Conservation (phyloP, 2,797 vertebrate species). For the Xerus rutilus region DNA sequence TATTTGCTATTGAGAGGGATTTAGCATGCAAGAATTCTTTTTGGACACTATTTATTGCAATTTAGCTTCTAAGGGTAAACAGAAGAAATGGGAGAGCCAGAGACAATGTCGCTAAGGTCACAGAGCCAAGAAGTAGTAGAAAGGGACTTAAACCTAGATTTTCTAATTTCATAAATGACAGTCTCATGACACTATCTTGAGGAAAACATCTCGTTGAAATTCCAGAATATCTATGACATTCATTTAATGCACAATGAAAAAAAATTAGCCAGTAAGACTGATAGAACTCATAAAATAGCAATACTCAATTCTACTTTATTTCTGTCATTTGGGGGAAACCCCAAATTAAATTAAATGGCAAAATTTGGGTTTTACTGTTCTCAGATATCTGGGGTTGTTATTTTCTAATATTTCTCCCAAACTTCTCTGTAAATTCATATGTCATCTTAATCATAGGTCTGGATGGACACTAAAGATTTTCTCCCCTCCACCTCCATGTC, state of each 20-base stretch:
- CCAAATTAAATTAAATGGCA: constrained; percentile 13
- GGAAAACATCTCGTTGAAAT: background rate
- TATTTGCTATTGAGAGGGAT: background rate
- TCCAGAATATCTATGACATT: constrained; percentile 20
- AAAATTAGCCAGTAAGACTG: background rate
- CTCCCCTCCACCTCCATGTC: too few species aligned
- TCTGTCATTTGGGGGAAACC: background rate
- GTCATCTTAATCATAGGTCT: constrained; percentile 28
- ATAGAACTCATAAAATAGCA: constrained; percentile 2
- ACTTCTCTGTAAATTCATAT: background rate
- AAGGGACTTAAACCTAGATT: background rate
- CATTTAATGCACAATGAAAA: background rate
- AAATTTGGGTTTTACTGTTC: background rate
- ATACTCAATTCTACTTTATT: background rate
- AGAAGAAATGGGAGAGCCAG: background rate
- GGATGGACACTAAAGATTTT: background rate
- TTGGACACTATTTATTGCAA: background rate
- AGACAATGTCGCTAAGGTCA: background rate
- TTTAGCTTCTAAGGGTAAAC: background rate
- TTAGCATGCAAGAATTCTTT: background rate
- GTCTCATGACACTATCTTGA: background rate
- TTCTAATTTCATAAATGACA: background rate
- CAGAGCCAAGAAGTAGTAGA: background rate
- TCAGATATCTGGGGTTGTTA: background rate
- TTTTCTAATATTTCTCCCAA: background rate